phyloP scores from a whole-genome alignment of 2,888 invertebrate species.

The Dryobotodes eremita region DNA sequence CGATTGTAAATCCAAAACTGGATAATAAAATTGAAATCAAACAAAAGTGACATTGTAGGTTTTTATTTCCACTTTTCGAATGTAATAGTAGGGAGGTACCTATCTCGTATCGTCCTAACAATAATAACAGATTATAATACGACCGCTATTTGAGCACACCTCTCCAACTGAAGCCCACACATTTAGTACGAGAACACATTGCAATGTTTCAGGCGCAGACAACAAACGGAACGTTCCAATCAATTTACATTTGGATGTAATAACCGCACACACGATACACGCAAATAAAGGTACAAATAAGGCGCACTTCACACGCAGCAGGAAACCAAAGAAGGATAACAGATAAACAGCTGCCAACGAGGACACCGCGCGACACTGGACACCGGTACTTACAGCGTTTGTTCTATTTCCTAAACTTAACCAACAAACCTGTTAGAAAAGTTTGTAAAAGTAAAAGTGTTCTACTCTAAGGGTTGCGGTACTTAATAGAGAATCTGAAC shows the following conservation, averaged over 20 bases:
- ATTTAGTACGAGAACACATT: neutral
- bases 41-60: neutral
- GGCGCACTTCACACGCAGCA: neutral
- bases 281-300: conserved; percentile 44
- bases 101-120: neutral
- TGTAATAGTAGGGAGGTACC: neutral
- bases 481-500: neutral
- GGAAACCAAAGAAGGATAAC: conserved; percentile 18
- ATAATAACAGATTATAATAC: neutral
- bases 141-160: neutral
- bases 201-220: conserved; percentile 14
- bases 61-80: neutral
- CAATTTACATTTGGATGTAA: conserved; percentile 59
- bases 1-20: neutral
- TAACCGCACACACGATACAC: conserved; percentile 48
- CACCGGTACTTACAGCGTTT: neutral
- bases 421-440: neutral
- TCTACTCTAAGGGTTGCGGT: neutral
- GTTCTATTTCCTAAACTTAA: neutral
- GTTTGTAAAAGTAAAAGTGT: neutral
- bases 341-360: neutral
- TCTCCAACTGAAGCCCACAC: no score
- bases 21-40: neutral
- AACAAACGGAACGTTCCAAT: conserved; percentile 55
- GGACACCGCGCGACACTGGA: no score